Evolutionary conservation across 2,797 vertebrate species (phyloP).

Genomic region (Sarcoramphus papa): DNA sequence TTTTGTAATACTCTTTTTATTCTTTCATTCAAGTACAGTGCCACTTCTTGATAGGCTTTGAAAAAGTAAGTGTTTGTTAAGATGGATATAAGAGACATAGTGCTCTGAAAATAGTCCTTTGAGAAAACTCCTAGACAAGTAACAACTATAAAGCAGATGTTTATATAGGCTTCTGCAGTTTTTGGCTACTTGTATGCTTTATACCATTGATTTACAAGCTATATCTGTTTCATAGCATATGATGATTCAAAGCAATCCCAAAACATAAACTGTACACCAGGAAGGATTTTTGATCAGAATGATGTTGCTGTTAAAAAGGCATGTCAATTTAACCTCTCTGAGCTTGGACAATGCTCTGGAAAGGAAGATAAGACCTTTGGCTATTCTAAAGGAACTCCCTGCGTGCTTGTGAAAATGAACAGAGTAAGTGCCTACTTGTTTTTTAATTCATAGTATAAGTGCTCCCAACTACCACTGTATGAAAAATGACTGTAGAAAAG

Average conservation of each 20-base stretch:
- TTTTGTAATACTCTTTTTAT: background rate
- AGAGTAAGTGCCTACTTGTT: conserved; percentile 78
- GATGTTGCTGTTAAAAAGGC: conserved; percentile 71
- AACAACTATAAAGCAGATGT: background rate
- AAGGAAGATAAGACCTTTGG: conserved; percentile 80
- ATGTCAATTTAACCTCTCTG: conserved; percentile 82
- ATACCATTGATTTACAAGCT: background rate
- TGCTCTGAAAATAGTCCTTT: background rate
- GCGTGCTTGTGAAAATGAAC: conserved; percentile 92
- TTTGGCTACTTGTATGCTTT: background rate
- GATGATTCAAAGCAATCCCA: conserved; percentile 80
- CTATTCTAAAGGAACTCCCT: conserved; percentile 83
- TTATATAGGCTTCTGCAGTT: background rate
- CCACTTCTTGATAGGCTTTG: background rate
- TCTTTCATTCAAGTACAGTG: background rate
- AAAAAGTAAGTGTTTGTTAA: background rate
- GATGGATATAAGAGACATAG: background rate
- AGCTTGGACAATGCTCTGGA: conserved; percentile 82
- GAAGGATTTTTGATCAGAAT: conserved; percentile 77
- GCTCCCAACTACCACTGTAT: background rate
- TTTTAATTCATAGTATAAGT: background rate
- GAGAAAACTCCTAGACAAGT: background rate
- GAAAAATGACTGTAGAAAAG: background rate
- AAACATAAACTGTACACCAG: conserved; percentile 75
- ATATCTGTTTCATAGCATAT: conserved; percentile 76